phyloP scores from a whole-genome alignment of 2,888 invertebrate species.

The Lumbricus terrestris region DNA sequence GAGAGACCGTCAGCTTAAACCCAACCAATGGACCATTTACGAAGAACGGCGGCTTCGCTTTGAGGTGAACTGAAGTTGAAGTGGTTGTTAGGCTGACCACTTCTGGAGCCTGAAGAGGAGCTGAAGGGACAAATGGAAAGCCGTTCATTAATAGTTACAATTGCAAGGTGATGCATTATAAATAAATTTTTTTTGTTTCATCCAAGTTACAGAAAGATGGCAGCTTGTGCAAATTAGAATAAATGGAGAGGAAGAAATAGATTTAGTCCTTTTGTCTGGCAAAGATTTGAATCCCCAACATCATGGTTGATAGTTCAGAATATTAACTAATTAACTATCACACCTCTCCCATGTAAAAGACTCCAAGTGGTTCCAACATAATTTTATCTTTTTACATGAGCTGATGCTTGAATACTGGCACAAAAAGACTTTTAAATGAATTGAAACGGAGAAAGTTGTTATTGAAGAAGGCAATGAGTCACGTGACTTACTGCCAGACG shows the following conservation, averaged over 20 bases:
- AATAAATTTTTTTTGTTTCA: neutral
- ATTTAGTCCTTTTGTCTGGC: neutral
- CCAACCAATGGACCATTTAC: constrained; percentile 84
- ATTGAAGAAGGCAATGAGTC: neutral
- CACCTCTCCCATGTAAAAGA: neutral
- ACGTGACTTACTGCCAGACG: constrained; percentile 57
- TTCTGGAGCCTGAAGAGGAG: constrained; percentile 73
- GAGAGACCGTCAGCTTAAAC: constrained; percentile 65
- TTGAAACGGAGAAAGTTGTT: neutral
- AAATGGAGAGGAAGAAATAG: neutral
- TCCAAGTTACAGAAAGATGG: neutral
- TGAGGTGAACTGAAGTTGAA: constrained; percentile 78
- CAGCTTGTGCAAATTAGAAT: neutral
- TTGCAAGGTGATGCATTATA: neutral
- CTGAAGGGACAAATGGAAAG: constrained; percentile 63
- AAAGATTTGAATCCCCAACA: neutral
- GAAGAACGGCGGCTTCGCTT: constrained; percentile 83
- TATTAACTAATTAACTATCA: neutral
- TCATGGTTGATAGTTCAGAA: neutral
- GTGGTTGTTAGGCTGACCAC: constrained; percentile 71
- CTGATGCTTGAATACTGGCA: neutral
- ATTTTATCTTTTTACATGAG: neutral
- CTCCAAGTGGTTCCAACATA: neutral
- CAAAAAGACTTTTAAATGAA: neutral
- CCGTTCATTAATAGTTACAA: neutral